These are phyloP conservation scores for Centruroides sculpturatus DNA, from an alignment of 1,140 invertebrate species.

Conservation along the genomic window DNA sequence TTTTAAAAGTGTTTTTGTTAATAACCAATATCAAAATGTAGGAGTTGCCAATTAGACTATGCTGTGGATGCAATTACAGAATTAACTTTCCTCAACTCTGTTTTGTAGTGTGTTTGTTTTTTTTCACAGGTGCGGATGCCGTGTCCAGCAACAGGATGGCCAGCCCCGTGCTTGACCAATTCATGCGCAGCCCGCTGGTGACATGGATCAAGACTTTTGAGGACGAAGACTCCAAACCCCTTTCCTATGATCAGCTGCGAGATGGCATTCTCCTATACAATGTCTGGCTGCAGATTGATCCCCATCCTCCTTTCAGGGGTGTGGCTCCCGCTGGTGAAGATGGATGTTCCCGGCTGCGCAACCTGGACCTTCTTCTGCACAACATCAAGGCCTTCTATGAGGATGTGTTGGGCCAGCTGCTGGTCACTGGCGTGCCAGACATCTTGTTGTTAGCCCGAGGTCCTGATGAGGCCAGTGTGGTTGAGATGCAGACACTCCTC, in stretches of 20 bases:
- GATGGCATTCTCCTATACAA: conserved; percentile 70
- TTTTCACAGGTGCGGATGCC: no score
- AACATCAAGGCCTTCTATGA: conserved; percentile 48
- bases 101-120: no score
- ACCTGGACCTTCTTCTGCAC: conserved; percentile 42
- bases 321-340: conserved; percentile 39
- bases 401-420: conserved; percentile 69
- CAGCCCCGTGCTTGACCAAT: conserved; percentile 19
- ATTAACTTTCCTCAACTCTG: no score
- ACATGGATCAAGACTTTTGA: conserved; percentile 77
- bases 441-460: conserved; percentile 25
- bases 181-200: conserved; percentile 64
- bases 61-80: no score
- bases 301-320: conserved; percentile 33
- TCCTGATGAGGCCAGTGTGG: conserved; percentile 43
- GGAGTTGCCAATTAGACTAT: no score
- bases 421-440: conserved; percentile 60
- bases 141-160: no score
- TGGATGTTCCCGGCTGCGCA: conserved; percentile 36
- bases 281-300: conserved; percentile 61
- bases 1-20: no score
- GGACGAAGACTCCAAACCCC: conserved; percentile 50
- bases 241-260: conserved; percentile 61
- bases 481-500: conserved; percentile 68
- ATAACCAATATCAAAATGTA: no score